Percentiles rank a stretch among this genome's conserved stretches.
Conservation (phyloP, 2,797 vertebrate genomes). For the Dallia pectoralis region DNA sequence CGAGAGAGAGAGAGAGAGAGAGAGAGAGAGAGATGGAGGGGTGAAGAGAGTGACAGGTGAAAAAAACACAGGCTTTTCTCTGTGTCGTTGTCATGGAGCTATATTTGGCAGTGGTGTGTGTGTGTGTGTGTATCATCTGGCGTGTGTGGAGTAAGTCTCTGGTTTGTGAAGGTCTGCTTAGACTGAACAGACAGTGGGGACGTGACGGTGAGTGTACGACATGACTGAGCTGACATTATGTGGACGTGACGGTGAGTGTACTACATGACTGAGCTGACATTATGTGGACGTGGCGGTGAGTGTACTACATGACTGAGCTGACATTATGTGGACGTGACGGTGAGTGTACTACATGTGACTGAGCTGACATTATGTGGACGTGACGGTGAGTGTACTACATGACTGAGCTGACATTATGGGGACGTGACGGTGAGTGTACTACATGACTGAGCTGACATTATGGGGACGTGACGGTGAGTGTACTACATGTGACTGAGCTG, state of each 20-base stretch:
- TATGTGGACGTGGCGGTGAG: slow-evolving; percentile 4
- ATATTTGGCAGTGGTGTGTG: slow-evolving; percentile 61
- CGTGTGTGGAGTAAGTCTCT: slow-evolving; percentile 37
- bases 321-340: not conserved
- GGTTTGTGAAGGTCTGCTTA: slow-evolving; percentile 29
- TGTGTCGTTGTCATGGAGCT: slow-evolving; percentile 53
- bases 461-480: too few relatives aligned
- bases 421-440: not conserved
- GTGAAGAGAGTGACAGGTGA: slow-evolving; percentile 36
- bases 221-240: not conserved
- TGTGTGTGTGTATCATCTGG: slow-evolving; percentile 48
- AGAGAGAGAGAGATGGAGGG: not conserved
- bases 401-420: too few relatives aligned
- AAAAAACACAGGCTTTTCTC: slow-evolving; percentile 11
- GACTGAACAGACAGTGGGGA: slow-evolving; percentile 17
- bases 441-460: not conserved
- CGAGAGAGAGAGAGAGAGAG: slow-evolving; percentile 6
- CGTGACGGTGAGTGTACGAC: slow-evolving; percentile 1
- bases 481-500: slow-evolving; percentile 34
- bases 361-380: not conserved
- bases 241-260: not conserved
- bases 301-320: not conserved
- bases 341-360: slow-evolving; percentile 16
- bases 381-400: not conserved
- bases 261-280: not conserved